These are phyloP conservation scores for Drosophila fungiperda DNA, from an alignment of 2,888 invertebrate genomes.

Conservation along the genomic window DNA sequence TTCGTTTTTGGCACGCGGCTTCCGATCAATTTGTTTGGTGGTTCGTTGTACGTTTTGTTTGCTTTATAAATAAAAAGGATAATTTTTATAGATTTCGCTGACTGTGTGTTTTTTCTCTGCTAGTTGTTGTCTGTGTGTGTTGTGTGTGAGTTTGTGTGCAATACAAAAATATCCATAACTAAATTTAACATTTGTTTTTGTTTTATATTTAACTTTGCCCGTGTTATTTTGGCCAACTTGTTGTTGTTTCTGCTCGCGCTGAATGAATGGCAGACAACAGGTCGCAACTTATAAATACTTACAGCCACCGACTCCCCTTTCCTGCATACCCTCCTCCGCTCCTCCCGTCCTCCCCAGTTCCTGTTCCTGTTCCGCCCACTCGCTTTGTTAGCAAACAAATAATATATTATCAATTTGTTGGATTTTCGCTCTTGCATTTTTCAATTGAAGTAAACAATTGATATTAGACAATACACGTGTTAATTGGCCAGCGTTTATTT, in stretches of 20 bases:
- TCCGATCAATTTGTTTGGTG: conserved; percentile 46
- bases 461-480: conserved; percentile 41
- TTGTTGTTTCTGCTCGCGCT: conserved; percentile 45
- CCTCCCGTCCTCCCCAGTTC: conserved; percentile 1
- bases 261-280: conserved; percentile 73
- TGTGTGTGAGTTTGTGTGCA: conserved; percentile 39
- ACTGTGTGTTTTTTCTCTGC: conserved; percentile 9
- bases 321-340: conserved; percentile 8
- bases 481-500: conserved; percentile 49
- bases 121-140: conserved; percentile 1
- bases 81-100: conserved; percentile 69
- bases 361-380: background rate
- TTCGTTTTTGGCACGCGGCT: conserved; percentile 41
- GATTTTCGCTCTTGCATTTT: conserved; percentile 41
- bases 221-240: conserved; percentile 69
- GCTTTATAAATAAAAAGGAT: conserved; percentile 65
- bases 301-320: conserved; percentile 23
- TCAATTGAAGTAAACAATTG: conserved; percentile 65
- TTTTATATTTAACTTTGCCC: conserved; percentile 75
- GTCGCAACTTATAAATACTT: conserved; percentile 67
- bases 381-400: conserved; percentile 1
- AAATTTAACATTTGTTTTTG: conserved; percentile 79
- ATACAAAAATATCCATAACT: conserved; percentile 72
- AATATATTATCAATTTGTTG: conserved; percentile 66
- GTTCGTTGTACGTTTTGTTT: conserved; percentile 39